Conservation (phyloP, 2,888 invertebrate genomes). For the Philaethria dido region DNA sequence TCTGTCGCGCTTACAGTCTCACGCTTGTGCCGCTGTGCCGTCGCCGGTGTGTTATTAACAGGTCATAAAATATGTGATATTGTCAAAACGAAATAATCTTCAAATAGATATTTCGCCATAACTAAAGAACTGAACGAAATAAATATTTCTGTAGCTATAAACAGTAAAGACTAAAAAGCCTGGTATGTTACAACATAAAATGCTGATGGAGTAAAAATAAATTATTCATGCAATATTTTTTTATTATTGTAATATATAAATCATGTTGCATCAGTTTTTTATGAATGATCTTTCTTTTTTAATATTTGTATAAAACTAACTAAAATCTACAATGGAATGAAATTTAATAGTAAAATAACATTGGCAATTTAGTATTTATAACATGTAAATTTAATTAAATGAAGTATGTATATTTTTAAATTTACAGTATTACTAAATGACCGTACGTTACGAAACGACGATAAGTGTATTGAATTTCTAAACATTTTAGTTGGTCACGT, state of each 20-base stretch:
- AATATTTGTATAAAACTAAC: neutral
- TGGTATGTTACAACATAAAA: neutral
- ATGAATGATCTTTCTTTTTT: neutral
- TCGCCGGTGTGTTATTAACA: too few species aligned
- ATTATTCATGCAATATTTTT: neutral
- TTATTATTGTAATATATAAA: neutral
- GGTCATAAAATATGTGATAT: too few species aligned
- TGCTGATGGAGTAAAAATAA: neutral
- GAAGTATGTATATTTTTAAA: constrained; percentile 8
- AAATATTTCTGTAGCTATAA: neutral
- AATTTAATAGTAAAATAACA: neutral
- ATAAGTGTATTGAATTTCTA: constrained; percentile 36
- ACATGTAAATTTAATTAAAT: constrained; percentile 13
- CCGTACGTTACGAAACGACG: constrained; percentile 34
- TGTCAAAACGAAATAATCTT: too few species aligned
- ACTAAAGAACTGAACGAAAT: too few species aligned
- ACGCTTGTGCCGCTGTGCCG: too few species aligned
- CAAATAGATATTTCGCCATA: too few species aligned
- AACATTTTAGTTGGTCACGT: constrained; percentile 32
- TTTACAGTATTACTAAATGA: constrained; percentile 29
- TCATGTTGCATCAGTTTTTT: constrained; percentile 5
- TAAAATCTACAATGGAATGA: neutral
- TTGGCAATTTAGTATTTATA: neutral
- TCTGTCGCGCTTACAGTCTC: too few species aligned
- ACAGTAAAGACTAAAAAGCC: neutral